A percentile compares a stretch with the other conserved stretches of the same genome.
Conservation (phyloP, 2,888 invertebrate species). For the Diaphora mendica region DNA sequence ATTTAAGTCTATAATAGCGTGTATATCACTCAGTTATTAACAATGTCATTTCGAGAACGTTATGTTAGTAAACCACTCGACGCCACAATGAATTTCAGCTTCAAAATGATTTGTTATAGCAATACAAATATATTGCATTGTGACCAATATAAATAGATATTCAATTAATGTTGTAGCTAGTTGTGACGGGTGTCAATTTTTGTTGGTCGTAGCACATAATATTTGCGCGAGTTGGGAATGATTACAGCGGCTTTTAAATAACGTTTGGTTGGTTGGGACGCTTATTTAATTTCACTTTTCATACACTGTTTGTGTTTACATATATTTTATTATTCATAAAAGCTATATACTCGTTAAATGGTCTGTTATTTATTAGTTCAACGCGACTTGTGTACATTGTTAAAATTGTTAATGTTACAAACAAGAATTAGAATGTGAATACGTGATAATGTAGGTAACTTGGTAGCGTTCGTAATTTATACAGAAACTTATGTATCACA, state of each 20-base stretch:
- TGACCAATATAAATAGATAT: conserved; percentile 39
- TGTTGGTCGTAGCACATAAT: conserved; percentile 37
- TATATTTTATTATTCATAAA: conserved; percentile 8
- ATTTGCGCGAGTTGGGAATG: conserved; percentile 40
- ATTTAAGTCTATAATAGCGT: conserved; percentile 24
- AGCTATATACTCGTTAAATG: background rate
- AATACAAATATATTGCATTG: conserved; percentile 46
- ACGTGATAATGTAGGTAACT: background rate
- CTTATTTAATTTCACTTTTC: conserved; percentile 46
- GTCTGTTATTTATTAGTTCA: background rate
- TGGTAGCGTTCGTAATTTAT: too few species aligned
- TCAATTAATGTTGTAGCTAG: conserved; percentile 17
- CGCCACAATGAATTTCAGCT: conserved; percentile 51
- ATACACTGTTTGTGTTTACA: conserved; percentile 29
- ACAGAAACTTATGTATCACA: too few species aligned
- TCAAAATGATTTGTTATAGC: conserved; percentile 50
- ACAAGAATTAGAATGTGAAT: background rate
- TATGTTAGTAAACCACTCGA: conserved; percentile 48
- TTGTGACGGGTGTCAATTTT: conserved; percentile 35
- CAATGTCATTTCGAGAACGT: conserved; percentile 45
- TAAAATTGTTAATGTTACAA: background rate
- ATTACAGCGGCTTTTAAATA: conserved; percentile 42
- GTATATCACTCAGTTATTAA: conserved; percentile 32
- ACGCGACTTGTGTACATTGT: background rate
- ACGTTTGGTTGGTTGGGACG: conserved; percentile 35